A percentile compares a stretch with the other conserved stretches of the same genome.
These are phyloP conservation scores for Percopsis transmontana DNA, from an alignment of 2,113 vertebrate species.

Conservation along the genomic window DNA sequence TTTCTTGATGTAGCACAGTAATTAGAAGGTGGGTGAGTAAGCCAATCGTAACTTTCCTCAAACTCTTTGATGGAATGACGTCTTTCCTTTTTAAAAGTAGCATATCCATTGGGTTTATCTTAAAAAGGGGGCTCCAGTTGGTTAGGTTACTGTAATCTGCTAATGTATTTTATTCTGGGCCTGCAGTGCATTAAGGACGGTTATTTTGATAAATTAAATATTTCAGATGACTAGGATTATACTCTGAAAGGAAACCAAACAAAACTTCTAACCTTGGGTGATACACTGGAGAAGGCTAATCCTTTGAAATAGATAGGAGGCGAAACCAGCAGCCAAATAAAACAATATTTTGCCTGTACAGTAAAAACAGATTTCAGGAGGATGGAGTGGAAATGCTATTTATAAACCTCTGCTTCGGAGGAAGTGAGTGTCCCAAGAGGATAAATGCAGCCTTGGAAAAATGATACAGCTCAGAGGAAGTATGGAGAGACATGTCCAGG, in stretches of 20 bases:
- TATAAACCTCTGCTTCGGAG: constrained; percentile 77
- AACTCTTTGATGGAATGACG: constrained; percentile 39
- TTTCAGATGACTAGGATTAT: constrained; percentile 53
- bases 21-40: constrained; percentile 40
- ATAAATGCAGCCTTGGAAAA: constrained; percentile 79
- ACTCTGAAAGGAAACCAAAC: constrained; percentile 61
- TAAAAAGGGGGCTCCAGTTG: neutral
- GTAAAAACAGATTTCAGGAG: constrained; percentile 72
- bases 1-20: constrained; percentile 32
- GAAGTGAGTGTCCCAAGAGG: constrained; percentile 76
- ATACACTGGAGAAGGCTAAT: constrained; percentile 28
- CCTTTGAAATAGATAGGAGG: constrained; percentile 67
- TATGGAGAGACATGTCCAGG: constrained; percentile 60
- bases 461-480: constrained; percentile 79
- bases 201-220: constrained; percentile 39
- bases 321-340: constrained; percentile 51
- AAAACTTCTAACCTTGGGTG: constrained; percentile 36
- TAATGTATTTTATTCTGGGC: constrained; percentile 38
- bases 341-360: constrained; percentile 69
- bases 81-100: constrained; percentile 36
- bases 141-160: constrained; percentile 40
- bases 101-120: constrained; percentile 35
- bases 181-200: constrained; percentile 8
- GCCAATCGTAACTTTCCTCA: constrained; percentile 39
- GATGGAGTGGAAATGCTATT: constrained; percentile 76